Percentiles rank a stretch among this genome's conserved stretches.
Evolutionary conservation across 2,797 vertebrate genomes (phyloP).

Genomic region (Rhynchotus rufescens): DNA sequence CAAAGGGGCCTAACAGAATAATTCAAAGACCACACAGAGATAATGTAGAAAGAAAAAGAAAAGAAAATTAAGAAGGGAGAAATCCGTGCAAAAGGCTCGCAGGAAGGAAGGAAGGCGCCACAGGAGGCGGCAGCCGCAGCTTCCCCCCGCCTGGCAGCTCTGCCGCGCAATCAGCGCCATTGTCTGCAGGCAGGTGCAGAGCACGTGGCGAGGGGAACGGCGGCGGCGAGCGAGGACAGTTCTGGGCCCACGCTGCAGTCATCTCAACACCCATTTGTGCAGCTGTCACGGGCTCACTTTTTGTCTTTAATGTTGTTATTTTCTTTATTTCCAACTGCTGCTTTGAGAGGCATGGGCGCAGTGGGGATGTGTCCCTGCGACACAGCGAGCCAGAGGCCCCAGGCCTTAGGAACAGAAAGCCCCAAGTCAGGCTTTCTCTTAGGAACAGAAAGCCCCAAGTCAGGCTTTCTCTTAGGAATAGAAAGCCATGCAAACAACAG

Average conservation of each 20-base stretch:
- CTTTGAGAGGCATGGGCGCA: slow-evolving; percentile 33
- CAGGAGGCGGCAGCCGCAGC: not conserved
- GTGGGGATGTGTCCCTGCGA: slow-evolving; percentile 26
- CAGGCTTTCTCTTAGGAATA: too few relatives aligned
- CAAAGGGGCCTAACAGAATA: not conserved
- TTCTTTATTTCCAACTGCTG: not conserved
- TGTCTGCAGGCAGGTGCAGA: slow-evolving; percentile 74
- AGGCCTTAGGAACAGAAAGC: not conserved
- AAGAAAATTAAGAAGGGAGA: not conserved
- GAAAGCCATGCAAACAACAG: not conserved
- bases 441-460: not conserved
- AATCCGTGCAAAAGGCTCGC: slow-evolving; percentile 13
- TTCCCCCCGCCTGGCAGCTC: slow-evolving; percentile 61
- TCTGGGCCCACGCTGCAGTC: slow-evolving; percentile 40
- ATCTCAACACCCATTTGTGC: slow-evolving; percentile 59
- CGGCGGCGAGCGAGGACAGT: slow-evolving; percentile 49
- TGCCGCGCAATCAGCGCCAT: slow-evolving; percentile 66
- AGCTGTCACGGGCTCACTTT: slow-evolving; percentile 61
- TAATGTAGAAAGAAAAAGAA: not conserved
- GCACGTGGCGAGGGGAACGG: slow-evolving; percentile 70
- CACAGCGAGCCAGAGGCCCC: not conserved
- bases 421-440: not conserved
- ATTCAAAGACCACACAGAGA: slow-evolving; percentile 26
- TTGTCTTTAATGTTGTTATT: not conserved
- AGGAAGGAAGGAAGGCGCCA: slow-evolving; percentile 40